These are phyloP conservation scores for Nephotettix cincticeps DNA, from an alignment of 1,140 invertebrate genomes.

Conservation along the genomic window DNA sequence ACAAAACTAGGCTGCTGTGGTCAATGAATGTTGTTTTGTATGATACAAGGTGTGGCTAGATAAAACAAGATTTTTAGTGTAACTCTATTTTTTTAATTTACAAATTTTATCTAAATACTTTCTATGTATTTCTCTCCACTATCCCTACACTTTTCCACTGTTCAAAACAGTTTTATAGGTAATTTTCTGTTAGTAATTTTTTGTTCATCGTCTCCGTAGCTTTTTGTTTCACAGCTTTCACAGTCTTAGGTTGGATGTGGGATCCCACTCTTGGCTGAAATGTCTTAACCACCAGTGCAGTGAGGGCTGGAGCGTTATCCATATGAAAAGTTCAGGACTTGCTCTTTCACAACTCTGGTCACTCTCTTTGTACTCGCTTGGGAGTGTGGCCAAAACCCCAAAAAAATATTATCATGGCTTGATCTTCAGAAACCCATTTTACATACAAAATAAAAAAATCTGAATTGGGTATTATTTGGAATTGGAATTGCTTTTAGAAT, in stretches of 20 bases:
- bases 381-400: too few species aligned
- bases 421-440: too few species aligned
- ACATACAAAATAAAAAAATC: too few species aligned
- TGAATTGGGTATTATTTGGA: too few species aligned
- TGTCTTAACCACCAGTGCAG: constrained; percentile 31
- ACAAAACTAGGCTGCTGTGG: too few species aligned
- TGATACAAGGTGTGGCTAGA: constrained; percentile 24
- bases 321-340: constrained; percentile 40
- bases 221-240: constrained; percentile 35
- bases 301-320: constrained; percentile 42
- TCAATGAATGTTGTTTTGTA: too few species aligned
- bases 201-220: constrained; percentile 16
- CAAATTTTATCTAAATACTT: constrained; percentile 16
- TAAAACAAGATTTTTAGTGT: constrained; percentile 18
- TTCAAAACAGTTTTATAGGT: constrained; percentile 31
- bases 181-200: constrained; percentile 29
- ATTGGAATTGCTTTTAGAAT: too few species aligned
- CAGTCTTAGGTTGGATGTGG: constrained; percentile 40
- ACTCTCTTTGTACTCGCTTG: too few species aligned
- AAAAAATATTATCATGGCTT: too few species aligned
- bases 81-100: constrained; percentile 22
- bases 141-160: constrained; percentile 24
- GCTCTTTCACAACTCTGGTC: constrained; percentile 29
- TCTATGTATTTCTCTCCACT: constrained; percentile 5
- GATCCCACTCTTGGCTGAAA: constrained; percentile 39